Percentiles rank a stretch among this genome's conserved stretches.
Conservation (phyloP, 2,797 vertebrate genomes). For the Channa striata region DNA sequence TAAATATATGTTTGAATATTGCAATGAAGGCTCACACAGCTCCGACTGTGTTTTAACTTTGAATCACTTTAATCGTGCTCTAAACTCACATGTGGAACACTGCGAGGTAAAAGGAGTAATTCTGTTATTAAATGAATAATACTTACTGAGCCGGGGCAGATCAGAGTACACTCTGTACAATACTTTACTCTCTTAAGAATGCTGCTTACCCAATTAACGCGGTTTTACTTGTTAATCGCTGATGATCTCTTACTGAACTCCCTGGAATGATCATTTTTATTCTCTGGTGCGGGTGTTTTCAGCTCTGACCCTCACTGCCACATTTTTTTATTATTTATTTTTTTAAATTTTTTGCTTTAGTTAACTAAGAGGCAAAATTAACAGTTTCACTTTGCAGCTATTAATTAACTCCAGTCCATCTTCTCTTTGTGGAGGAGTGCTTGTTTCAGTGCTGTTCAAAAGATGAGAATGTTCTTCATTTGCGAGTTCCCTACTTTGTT, state of each 20-base stretch:
- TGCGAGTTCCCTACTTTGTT: too few relatives aligned
- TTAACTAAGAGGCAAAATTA: slow-evolving; percentile 10
- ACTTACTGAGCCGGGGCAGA: not conserved
- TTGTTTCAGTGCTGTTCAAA: slow-evolving; percentile 18
- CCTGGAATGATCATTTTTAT: not conserved
- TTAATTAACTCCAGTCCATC: slow-evolving; percentile 21
- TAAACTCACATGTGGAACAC: not conserved
- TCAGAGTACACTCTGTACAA: not conserved
- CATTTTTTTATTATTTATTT: too few relatives aligned
- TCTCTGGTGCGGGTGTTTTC: not conserved
- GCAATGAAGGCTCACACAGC: not conserved
- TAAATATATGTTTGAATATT: not conserved
- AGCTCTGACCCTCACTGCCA: slow-evolving; percentile 6
- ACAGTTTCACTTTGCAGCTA: slow-evolving; percentile 19
- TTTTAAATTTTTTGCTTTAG: slow-evolving; percentile 22
- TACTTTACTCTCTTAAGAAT: not conserved
- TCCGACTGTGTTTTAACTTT: not conserved
- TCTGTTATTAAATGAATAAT: not conserved
- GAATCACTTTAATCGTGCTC: not conserved
- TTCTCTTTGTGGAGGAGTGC: slow-evolving; percentile 10
- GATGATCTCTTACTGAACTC: slow-evolving; percentile 15
- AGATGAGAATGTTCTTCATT: slow-evolving; percentile 6
- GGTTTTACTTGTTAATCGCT: slow-evolving; percentile 13
- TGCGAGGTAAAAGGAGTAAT: not conserved
- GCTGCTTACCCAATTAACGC: not conserved